These are phyloP conservation scores for Trypoxylon attenuatum DNA, from an alignment of 2,888 invertebrate genomes.

Conservation along the genomic window DNA sequence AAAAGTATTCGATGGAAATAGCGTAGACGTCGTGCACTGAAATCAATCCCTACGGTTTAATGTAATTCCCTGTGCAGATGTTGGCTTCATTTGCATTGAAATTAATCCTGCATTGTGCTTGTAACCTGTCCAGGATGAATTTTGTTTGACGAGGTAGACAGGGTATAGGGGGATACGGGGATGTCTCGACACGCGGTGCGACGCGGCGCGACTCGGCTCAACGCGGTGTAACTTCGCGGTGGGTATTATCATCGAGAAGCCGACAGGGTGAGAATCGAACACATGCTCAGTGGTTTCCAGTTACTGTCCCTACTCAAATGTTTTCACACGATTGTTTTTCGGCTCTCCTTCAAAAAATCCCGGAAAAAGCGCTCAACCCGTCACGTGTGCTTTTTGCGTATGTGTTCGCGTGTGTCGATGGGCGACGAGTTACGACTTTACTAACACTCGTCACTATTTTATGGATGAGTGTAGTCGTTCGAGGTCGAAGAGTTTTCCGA, in stretches of 20 bases:
- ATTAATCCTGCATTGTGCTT: not conserved
- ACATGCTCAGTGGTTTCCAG: slow-evolving; percentile 41
- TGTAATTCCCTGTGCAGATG: not conserved
- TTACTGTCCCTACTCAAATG: slow-evolving; percentile 33
- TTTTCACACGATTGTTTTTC: slow-evolving; percentile 24
- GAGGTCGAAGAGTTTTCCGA: not conserved
- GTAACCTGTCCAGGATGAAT: not conserved
- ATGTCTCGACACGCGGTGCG: too few relatives aligned
- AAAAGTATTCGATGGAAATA: not conserved
- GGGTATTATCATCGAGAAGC: slow-evolving; percentile 16
- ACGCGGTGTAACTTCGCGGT: not conserved
- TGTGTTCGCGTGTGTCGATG: not conserved
- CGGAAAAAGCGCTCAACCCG: not conserved
- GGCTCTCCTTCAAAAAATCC: not conserved
- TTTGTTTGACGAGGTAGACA: not conserved
- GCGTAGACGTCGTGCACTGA: too few relatives aligned
- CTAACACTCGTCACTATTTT: too few relatives aligned
- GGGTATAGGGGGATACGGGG: too few relatives aligned
- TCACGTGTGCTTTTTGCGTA: too few relatives aligned
- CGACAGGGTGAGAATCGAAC: slow-evolving; percentile 35
- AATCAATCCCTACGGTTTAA: not conserved
- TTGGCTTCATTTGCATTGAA: not conserved
- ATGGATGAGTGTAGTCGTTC: not conserved
- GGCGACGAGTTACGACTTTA: too few relatives aligned
- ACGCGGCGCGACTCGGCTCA: too few relatives aligned